phyloP scores from a whole-genome alignment of 2,113 vertebrate species.

The Vimba vimba region DNA sequence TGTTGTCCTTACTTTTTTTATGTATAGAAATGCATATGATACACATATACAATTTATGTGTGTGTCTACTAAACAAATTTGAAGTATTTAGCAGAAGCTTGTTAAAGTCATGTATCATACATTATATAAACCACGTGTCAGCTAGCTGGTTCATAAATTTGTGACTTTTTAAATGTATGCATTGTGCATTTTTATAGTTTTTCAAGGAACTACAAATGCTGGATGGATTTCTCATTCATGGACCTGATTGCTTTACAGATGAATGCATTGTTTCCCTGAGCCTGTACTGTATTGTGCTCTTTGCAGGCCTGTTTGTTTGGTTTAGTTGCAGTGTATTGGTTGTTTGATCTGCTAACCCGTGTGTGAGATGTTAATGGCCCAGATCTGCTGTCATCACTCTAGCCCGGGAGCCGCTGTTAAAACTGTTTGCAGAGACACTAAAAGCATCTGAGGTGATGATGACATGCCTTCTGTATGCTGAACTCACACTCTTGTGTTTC shows the following conservation, averaged over 20 bases:
- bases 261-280: not conserved
- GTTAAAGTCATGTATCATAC: too few species aligned
- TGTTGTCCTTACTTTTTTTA: too few species aligned
- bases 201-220: not conserved
- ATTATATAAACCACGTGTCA: not conserved
- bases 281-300: not conserved
- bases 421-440: not conserved
- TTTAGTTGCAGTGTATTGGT: not conserved
- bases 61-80: too few species aligned
- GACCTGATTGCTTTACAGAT: not conserved
- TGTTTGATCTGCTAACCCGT: not conserved
- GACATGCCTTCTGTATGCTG: slow-evolving; percentile 8
- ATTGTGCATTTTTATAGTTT: not conserved
- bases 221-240: not conserved
- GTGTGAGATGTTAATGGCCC: not conserved
- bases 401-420: not conserved
- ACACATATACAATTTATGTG: too few species aligned
- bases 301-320: not conserved
- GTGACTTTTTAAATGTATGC: not conserved
- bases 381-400: not conserved
- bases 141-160: not conserved
- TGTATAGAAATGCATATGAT: too few species aligned
- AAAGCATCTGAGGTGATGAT: not conserved
- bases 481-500: slow-evolving; percentile 81
- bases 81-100: too few species aligned